Evolutionary conservation across 1,140 invertebrate species (phyloP).

Genomic region (Hypsibius dujardini): DNA sequence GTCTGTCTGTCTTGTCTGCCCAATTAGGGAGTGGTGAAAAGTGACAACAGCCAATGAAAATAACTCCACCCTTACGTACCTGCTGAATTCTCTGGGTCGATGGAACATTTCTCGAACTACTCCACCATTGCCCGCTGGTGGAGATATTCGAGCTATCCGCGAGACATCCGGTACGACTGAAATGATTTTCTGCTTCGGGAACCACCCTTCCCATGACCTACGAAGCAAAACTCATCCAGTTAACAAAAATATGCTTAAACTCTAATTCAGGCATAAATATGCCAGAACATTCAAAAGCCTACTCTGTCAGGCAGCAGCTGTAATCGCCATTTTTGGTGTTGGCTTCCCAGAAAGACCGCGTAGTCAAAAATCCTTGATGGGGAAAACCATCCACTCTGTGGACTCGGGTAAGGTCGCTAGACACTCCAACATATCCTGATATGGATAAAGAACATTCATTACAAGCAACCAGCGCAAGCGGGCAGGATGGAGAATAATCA

Average conservation of each 20-base stretch:
- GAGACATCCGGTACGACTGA: background rate
- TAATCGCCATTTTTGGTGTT: background rate
- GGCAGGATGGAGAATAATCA: constrained; percentile 23
- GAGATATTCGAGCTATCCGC: background rate
- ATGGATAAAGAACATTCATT: constrained; percentile 18
- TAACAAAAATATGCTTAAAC: background rate
- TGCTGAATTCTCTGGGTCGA: background rate
- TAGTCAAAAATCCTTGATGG: constrained; percentile 30
- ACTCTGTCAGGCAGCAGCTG: background rate
- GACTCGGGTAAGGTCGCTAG: constrained; percentile 26
- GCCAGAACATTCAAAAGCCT: background rate
- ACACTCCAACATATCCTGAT: constrained; percentile 30
- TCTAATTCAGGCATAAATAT: background rate
- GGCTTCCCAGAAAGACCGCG: constrained; percentile 23
- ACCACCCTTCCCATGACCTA: constrained; percentile 3
- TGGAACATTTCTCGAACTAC: background rate
- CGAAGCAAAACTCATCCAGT: background rate
- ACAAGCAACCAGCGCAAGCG: constrained; percentile 2
- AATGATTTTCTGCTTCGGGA: background rate
- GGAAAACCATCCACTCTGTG: constrained; percentile 32
- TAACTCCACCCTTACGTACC: background rate
- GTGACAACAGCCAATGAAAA: background rate
- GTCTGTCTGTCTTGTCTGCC: background rate
- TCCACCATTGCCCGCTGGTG: background rate
- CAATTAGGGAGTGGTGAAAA: background rate